Percentiles rank a stretch among this genome's conserved stretches.
phyloP scores from a whole-genome alignment of 2,113 vertebrate species.

The Cyrtonyx montezumae region DNA sequence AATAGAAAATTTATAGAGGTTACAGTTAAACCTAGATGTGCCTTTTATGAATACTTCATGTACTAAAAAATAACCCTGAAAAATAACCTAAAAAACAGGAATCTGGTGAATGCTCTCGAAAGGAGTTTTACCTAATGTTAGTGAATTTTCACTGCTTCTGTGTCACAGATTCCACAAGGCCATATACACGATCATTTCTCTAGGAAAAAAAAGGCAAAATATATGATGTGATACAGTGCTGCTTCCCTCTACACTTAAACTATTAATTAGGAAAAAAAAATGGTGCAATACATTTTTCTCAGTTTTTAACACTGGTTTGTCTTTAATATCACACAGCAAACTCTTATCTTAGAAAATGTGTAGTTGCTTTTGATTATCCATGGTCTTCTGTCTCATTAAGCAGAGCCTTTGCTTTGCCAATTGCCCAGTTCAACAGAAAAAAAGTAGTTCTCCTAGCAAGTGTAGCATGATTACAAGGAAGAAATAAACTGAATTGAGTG shows the following conservation, averaged over 20 bases:
- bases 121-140: slow-evolving; percentile 11
- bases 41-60: slow-evolving; percentile 21
- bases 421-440: background rate
- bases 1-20: slow-evolving; percentile 17
- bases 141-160: background rate
- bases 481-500: slow-evolving; percentile 21
- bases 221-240: background rate
- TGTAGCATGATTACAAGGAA: background rate
- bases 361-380: background rate
- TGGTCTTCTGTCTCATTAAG: background rate
- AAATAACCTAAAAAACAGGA: background rate
- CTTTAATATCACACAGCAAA: background rate
- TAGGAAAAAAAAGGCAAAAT: background rate
- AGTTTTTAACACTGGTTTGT: background rate
- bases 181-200: background rate
- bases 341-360: background rate
- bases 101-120: slow-evolving; percentile 3
- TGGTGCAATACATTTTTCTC: background rate
- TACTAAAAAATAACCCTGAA: background rate
- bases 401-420: background rate
- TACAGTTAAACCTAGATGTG: slow-evolving; percentile 14
- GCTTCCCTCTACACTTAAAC: background rate
- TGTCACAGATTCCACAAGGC: background rate
- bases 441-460: background rate
- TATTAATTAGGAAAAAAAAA: background rate